phyloP scores from a whole-genome alignment of 2,888 invertebrate genomes.

The Omphaloscelis lunosa region DNA sequence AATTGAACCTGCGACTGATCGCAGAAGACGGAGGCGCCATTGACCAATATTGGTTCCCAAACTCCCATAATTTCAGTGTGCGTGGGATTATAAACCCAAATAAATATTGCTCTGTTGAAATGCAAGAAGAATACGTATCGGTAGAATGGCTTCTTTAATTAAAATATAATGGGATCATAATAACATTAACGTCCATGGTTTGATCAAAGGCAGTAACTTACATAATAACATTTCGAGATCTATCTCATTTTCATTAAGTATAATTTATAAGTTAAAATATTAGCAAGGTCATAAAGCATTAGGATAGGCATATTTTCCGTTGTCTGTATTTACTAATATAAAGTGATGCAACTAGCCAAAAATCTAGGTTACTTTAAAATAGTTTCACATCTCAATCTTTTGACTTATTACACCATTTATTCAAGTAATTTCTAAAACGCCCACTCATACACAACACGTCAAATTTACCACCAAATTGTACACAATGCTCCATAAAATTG shows the following conservation, averaged over 20 bases:
- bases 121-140: not conserved
- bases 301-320: no score
- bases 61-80: constrained; percentile 11
- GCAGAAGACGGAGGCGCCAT: constrained; percentile 40
- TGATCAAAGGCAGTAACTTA: not conserved
- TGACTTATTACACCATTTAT: constrained; percentile 11
- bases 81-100: constrained; percentile 12
- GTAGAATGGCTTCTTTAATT: no score
- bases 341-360: not conserved
- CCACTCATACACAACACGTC: constrained; percentile 28
- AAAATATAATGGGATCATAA: not conserved
- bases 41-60: constrained; percentile 37
- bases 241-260: not conserved
- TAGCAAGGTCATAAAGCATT: not conserved
- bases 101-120: not conserved
- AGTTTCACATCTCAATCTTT: constrained; percentile 4
- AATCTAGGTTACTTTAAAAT: not conserved
- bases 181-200: not conserved
- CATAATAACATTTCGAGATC: not conserved
- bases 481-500: constrained; percentile 54
- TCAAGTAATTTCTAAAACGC: constrained; percentile 31
- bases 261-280: not conserved
- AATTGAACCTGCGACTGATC: constrained; percentile 37
- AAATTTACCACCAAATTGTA: constrained; percentile 25
- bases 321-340: not conserved